Percentiles rank a stretch among this genome's conserved stretches.
Conservation (phyloP, 35 echinoderm and acorn worm species). For the Apostichopus japonicus region DNA sequence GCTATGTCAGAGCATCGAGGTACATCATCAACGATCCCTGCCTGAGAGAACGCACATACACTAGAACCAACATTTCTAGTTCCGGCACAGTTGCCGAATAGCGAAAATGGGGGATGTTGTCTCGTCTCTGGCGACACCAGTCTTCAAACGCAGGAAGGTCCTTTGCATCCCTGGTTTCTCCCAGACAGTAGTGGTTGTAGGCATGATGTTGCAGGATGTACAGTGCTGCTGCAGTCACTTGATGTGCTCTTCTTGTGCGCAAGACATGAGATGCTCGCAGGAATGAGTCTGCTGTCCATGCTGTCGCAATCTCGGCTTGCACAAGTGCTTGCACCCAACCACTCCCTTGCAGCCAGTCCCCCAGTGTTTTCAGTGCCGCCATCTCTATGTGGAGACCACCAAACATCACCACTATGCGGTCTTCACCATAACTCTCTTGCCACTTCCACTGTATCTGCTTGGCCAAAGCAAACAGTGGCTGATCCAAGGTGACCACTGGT, state of each 20-base stretch:
- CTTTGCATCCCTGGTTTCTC: too few relatives aligned
- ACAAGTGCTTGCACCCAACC: constrained; percentile 16
- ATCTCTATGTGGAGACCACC: constrained; percentile 42
- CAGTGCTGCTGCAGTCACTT: not conserved
- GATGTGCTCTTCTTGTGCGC: not conserved
- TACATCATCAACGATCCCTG: constrained; percentile 37
- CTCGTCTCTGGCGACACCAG: not conserved
- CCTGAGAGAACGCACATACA: not conserved
- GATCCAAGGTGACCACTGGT: constrained; percentile 55
- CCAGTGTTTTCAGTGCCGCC: constrained; percentile 9
- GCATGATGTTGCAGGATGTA: not conserved
- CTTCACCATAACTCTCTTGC: constrained; percentile 40
- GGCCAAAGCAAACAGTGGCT: constrained; percentile 59
- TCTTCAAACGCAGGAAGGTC: not conserved
- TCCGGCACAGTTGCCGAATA: constrained; percentile 51
- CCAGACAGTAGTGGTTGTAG: not conserved
- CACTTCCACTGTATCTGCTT: constrained; percentile 72
- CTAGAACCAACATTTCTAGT: not conserved
- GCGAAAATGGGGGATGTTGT: not conserved
- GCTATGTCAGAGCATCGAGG: constrained; percentile 53
- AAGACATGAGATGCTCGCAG: not conserved
- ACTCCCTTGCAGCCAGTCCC: constrained; percentile 28
- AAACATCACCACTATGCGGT: constrained; percentile 20
- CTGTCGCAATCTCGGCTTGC: not conserved
- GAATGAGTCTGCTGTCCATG: constrained; percentile 39